A percentile compares a stretch with the other conserved stretches of the same genome.
Evolutionary conservation across 2,113 vertebrate species (phyloP).

Genomic region (Hydropotes inermis): DNA sequence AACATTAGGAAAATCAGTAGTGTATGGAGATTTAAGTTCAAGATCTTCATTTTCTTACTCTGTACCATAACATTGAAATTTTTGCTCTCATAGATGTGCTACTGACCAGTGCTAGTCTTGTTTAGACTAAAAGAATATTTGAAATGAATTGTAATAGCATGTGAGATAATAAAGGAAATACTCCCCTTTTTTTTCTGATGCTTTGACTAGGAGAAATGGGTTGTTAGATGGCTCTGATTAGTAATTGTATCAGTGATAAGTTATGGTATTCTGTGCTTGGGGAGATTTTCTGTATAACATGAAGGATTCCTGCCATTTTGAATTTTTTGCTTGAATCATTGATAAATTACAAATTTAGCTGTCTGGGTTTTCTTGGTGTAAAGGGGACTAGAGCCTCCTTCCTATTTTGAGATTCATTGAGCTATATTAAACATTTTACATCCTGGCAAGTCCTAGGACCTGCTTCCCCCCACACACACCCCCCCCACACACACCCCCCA

Average conservation of each 20-base stretch:
- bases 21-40: not conserved
- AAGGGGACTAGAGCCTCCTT: not conserved
- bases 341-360: not conserved
- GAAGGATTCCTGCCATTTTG: not conserved
- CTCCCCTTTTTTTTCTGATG: not conserved
- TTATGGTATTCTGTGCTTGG: not conserved
- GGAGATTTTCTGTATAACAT: not conserved
- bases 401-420: not conserved
- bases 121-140: not conserved
- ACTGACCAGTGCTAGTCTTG: not conserved
- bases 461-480: too few relatives aligned
- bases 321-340: constrained; percentile 4
- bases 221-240: not conserved
- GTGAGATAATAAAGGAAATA: not conserved
- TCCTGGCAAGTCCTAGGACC: not conserved
- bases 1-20: not conserved
- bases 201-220: not conserved
- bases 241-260: not conserved
- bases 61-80: not conserved
- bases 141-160: not conserved
- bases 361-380: not conserved
- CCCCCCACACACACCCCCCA: too few relatives aligned
- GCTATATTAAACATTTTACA: not conserved
- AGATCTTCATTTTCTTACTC: not conserved
- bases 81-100: not conserved